phyloP scores from a whole-genome alignment of 2,888 invertebrate species.

The Cataglyphis rosenhaueri region DNA sequence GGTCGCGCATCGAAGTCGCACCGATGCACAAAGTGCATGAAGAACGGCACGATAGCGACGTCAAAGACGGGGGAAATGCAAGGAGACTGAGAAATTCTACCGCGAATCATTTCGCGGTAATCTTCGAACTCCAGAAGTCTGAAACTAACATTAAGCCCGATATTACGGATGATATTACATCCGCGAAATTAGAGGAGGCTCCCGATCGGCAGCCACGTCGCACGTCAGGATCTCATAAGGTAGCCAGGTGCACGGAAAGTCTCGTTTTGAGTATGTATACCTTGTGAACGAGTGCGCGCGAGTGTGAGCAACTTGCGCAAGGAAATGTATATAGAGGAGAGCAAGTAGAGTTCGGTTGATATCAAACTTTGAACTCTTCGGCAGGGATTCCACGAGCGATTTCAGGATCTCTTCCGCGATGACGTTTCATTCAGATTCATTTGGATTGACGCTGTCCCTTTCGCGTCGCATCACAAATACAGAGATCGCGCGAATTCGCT shows the following conservation, averaged over 20 bases:
- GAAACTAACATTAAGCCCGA: constrained; percentile 59
- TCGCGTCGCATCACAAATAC: background rate
- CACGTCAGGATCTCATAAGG: constrained; percentile 37
- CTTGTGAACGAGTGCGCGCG: constrained; percentile 2
- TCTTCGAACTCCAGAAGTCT: constrained; percentile 56
- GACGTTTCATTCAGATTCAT: background rate
- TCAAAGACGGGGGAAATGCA: constrained; percentile 27
- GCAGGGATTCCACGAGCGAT: constrained; percentile 30
- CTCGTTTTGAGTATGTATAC: constrained; percentile 25
- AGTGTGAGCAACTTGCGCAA: constrained; percentile 8
- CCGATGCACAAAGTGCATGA: constrained; percentile 47
- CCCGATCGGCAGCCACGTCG: constrained; percentile 43
- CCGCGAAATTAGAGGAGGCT: constrained; percentile 59
- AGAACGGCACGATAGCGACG: constrained; percentile 18
- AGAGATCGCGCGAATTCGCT: background rate
- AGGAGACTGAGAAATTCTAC: constrained; percentile 37
- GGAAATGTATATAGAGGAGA: constrained; percentile 8
- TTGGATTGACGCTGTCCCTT: background rate
- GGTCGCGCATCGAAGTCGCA: constrained; percentile 37
- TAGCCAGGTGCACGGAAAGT: constrained; percentile 50
- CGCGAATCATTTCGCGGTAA: constrained; percentile 59
- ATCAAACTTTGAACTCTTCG: constrained; percentile 48
- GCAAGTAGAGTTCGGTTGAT: constrained; percentile 37
- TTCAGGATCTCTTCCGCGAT: constrained; percentile 3
- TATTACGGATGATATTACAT: constrained; percentile 61